phyloP scores from a whole-genome alignment of 2,113 vertebrate species.

The Pterocles gutturalis region DNA sequence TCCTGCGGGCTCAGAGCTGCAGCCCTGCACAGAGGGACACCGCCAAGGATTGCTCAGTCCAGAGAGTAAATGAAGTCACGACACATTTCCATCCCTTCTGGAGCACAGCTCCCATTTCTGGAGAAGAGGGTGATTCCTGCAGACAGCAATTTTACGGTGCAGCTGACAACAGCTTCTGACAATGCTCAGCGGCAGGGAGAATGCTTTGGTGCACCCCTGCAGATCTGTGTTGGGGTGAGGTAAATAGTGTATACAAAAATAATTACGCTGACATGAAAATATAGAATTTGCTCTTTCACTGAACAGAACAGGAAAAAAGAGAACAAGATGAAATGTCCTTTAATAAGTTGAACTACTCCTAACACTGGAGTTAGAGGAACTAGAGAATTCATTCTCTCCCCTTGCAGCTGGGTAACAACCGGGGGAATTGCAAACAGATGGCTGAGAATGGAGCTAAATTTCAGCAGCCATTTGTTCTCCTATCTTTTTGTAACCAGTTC shows the following conservation, averaged over 20 bases:
- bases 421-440: background rate
- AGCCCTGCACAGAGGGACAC: background rate
- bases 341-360: background rate
- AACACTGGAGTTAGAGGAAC: background rate
- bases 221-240: background rate
- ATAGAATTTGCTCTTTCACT: background rate
- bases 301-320: background rate
- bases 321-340: background rate
- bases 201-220: background rate
- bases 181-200: background rate
- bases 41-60: background rate
- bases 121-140: background rate
- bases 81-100: background rate
- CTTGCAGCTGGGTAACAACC: background rate
- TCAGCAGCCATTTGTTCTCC: background rate
- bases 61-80: background rate
- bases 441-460: background rate
- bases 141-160: background rate
- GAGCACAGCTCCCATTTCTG: background rate
- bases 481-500: background rate
- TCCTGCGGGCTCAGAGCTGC: background rate
- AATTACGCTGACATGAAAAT: background rate
- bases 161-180: background rate
- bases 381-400: background rate
- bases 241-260: background rate